phyloP scores from a whole-genome alignment of 2,888 invertebrate genomes.

The Proisotoma minuta region DNA sequence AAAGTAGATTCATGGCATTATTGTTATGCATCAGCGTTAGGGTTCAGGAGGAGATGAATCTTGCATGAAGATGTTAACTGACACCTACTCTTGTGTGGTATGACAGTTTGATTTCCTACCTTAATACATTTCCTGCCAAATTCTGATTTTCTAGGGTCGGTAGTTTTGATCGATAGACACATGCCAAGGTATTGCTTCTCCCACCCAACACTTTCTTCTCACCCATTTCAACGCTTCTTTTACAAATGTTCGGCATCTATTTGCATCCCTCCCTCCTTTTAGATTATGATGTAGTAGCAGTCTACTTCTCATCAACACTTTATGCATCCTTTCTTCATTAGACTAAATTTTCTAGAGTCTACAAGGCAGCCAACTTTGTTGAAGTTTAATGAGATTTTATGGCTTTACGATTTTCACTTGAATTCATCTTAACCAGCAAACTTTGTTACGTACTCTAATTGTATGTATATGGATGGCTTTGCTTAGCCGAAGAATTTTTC shows the following conservation, averaged over 20 bases:
- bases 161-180: constrained; percentile 26
- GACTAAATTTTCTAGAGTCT: constrained; percentile 6
- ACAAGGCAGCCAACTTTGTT: constrained; percentile 5
- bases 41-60: constrained; percentile 33
- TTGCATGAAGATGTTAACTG: constrained; percentile 38
- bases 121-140: constrained; percentile 27
- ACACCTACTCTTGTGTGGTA: constrained; percentile 37
- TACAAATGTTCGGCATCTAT: background rate
- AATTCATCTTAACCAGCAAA: background rate
- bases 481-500: background rate
- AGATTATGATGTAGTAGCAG: constrained; percentile 15
- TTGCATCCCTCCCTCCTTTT: background rate
- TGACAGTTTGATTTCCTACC: constrained; percentile 43
- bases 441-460: too few species aligned
- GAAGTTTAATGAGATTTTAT: constrained; percentile 10
- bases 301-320: constrained; percentile 2
- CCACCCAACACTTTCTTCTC: background rate
- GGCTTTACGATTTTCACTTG: constrained; percentile 12
- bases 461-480: too few species aligned
- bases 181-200: too few species aligned
- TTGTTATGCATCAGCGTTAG: too few species aligned
- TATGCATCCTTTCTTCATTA: background rate
- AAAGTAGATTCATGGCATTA: constrained; percentile 4
- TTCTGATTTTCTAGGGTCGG: constrained; percentile 25
- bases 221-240: background rate